Evolutionary conservation across 2,888 invertebrate genomes (phyloP).

Genomic region (Oasisia sp.): DNA sequence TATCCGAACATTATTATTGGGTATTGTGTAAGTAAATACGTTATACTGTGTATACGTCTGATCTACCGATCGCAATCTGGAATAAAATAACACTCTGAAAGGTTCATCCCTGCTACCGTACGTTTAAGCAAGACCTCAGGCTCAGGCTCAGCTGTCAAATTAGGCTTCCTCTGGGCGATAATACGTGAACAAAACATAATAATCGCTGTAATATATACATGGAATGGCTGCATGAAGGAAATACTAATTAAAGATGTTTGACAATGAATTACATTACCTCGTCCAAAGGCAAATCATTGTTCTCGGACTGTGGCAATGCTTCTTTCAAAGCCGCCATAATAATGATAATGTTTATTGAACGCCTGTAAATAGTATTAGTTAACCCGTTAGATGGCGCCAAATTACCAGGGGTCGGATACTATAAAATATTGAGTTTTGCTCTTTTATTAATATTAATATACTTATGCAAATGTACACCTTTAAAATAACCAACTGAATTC

Average conservation of each 20-base stretch:
- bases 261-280: background rate
- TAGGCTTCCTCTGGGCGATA: constrained; percentile 29
- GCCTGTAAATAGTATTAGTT: constrained; percentile 1
- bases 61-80: background rate
- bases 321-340: background rate
- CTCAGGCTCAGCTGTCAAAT: background rate
- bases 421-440: background rate
- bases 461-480: background rate
- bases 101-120: background rate
- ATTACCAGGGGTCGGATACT: background rate
- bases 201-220: background rate
- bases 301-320: background rate
- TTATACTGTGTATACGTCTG: background rate
- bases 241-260: background rate
- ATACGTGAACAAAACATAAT: background rate
- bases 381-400: background rate
- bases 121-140: background rate
- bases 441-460: background rate
- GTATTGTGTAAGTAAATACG: background rate
- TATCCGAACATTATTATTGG: no score
- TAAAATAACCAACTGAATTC: background rate
- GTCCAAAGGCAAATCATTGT: background rate
- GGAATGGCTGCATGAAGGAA: background rate
- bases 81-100: background rate
- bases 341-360: background rate